A percentile compares a stretch with the other conserved stretches of the same genome.
Evolutionary conservation across 1,140 invertebrate species (phyloP).

Genomic region (Drosophila sucinea): DNA sequence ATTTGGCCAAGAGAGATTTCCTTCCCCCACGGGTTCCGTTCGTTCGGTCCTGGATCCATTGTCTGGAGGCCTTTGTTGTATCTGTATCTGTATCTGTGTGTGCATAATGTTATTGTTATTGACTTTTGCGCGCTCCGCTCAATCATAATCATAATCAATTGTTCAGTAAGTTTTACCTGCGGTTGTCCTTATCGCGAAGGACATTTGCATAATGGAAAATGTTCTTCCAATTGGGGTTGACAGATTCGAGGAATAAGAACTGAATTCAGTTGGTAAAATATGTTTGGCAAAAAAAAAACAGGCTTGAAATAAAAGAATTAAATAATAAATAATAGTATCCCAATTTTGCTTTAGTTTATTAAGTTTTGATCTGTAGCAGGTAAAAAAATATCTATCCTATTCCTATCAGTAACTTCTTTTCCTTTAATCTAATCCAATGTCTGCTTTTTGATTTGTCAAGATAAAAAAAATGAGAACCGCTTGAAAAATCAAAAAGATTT

Average conservation of each 20-base stretch:
- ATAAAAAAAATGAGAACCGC: slow-evolving; percentile 51
- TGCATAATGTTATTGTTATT: slow-evolving; percentile 77
- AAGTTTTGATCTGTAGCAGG: too few species aligned
- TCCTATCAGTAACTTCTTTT: too few species aligned
- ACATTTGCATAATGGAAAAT: slow-evolving; percentile 70
- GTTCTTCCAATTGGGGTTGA: too few species aligned
- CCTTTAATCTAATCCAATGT: slow-evolving; percentile 3
- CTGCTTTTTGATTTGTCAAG: slow-evolving; percentile 37
- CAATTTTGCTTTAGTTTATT: too few species aligned
- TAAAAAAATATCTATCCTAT: too few species aligned
- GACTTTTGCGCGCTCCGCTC: slow-evolving; percentile 68
- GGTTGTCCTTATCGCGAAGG: slow-evolving; percentile 51
- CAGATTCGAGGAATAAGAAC: too few species aligned
- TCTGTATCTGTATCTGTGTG: slow-evolving; percentile 50
- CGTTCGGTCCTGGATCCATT: slow-evolving; percentile 34
- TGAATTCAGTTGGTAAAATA: too few species aligned
- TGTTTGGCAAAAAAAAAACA: too few species aligned
- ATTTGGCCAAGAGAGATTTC: not conserved
- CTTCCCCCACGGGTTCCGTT: slow-evolving; percentile 19
- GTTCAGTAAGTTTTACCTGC: slow-evolving; percentile 59
- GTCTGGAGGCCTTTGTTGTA: slow-evolving; percentile 38
- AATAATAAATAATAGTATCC: too few species aligned
- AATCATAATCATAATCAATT: slow-evolving; percentile 79
- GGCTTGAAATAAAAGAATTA: too few species aligned
- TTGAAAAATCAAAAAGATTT: slow-evolving; percentile 73